phyloP scores from a whole-genome alignment of 1,140 invertebrate genomes.

The Drosophila takahashii region DNA sequence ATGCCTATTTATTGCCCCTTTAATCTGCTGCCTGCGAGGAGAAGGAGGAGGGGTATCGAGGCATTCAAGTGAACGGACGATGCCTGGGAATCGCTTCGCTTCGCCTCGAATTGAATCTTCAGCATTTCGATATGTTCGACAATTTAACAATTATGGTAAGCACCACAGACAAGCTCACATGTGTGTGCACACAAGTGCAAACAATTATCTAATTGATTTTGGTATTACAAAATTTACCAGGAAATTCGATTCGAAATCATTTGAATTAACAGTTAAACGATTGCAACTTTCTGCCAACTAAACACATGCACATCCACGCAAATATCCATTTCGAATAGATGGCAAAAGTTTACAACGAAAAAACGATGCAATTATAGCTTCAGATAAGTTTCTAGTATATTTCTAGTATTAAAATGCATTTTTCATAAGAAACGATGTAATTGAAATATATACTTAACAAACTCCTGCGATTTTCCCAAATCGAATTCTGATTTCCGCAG shows the following conservation, averaged over 20 bases:
- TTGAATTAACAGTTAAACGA: slow-evolving; percentile 53
- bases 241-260: slow-evolving; percentile 63
- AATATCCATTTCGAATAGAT: not conserved
- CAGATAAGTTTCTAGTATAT: too few relatives aligned
- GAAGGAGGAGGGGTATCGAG: slow-evolving; percentile 1
- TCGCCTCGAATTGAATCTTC: slow-evolving; percentile 25
- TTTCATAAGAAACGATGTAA: slow-evolving; percentile 12
- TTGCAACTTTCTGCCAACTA: not conserved
- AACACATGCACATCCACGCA: not conserved
- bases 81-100: slow-evolving; percentile 21
- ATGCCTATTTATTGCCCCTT: slow-evolving; percentile 80
- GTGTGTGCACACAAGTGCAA: slow-evolving; percentile 43
- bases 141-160: slow-evolving; percentile 39
- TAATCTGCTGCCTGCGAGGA: slow-evolving; percentile 49
- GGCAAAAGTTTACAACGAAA: too few relatives aligned
- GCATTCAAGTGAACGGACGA: slow-evolving; percentile 55
- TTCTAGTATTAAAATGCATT: too few relatives aligned
- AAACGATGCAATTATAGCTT: too few relatives aligned
- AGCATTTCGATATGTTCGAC: slow-evolving; percentile 30
- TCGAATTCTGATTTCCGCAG: not conserved
- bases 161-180: slow-evolving; percentile 2
- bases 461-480: not conserved
- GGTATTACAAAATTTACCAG: slow-evolving; percentile 48
- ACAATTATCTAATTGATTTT: slow-evolving; percentile 78
- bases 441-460: slow-evolving; percentile 16